These are phyloP conservation scores for Azemiops feae DNA, from an alignment of 2,113 vertebrate genomes.

Conservation along the genomic window DNA sequence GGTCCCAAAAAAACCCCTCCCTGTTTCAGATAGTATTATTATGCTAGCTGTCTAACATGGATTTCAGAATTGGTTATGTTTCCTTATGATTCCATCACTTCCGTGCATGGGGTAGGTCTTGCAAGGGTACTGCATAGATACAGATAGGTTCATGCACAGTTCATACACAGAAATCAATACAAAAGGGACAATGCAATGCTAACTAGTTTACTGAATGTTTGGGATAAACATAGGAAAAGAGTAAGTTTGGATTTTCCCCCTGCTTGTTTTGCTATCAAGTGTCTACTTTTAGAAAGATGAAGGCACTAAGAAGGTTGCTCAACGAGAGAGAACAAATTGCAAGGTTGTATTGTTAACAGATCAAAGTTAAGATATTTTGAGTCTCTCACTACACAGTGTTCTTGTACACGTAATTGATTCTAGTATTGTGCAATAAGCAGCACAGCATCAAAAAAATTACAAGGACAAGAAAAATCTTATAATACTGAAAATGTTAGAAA, in stretches of 20 bases:
- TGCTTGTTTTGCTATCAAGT: not conserved
- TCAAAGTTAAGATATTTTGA: not conserved
- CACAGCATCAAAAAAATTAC: not conserved
- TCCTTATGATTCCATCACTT: not conserved
- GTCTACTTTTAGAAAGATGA: not conserved
- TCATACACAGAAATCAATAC: not conserved
- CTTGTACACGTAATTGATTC: not conserved
- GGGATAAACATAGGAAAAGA: not conserved
- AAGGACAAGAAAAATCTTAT: too few relatives aligned
- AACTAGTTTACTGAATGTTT: not conserved
- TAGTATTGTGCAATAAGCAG: not conserved
- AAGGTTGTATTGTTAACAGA: not conserved
- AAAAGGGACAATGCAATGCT: not conserved
- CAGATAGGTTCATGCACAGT: not conserved
- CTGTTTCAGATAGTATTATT: too few relatives aligned
- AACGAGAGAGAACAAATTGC: not conserved
- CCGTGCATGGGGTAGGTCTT: too few relatives aligned
- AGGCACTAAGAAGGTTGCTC: not conserved
- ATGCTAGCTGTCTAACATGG: too few relatives aligned
- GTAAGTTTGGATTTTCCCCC: not conserved
- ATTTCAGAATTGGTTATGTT: not conserved
- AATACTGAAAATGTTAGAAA: too few relatives aligned
- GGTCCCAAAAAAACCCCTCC: too few relatives aligned
- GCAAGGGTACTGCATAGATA: not conserved
- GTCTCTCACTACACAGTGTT: not conserved